phyloP scores from a whole-genome alignment of 2,113 vertebrate species.

The Steatornis caripensis region DNA sequence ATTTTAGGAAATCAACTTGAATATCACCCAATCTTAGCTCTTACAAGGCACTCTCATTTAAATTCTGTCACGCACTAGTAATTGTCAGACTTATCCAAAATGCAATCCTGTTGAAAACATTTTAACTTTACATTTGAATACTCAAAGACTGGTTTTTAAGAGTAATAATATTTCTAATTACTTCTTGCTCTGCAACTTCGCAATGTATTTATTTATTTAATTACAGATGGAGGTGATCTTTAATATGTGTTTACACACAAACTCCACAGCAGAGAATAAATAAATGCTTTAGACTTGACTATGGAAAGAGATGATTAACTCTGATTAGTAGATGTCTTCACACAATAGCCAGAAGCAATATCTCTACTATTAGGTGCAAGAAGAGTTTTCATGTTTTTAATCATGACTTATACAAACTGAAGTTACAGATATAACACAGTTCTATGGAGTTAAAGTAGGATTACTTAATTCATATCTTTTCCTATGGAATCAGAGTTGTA shows the following conservation, averaged over 20 bases:
- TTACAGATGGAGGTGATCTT: too few relatives aligned
- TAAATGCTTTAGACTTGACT: not conserved
- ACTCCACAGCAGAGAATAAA: not conserved
- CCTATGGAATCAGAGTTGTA: not conserved
- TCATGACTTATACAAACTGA: not conserved
- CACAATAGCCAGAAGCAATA: not conserved
- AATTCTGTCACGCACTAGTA: not conserved
- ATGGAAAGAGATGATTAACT: not conserved
- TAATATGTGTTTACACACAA: not conserved
- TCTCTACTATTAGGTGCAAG: not conserved
- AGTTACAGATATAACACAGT: not conserved
- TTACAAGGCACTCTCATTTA: not conserved
- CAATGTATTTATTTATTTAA: not conserved
- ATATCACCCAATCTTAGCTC: not conserved
- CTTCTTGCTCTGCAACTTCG: not conserved
- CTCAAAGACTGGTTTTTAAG: not conserved
- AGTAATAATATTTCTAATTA: not conserved
- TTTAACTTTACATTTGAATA: not conserved
- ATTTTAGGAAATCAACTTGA: not conserved
- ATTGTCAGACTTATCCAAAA: not conserved
- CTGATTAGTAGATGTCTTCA: not conserved
- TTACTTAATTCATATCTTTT: not conserved
- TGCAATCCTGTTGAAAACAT: not conserved
- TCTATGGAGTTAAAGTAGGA: not conserved
- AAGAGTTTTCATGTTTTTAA: not conserved